Evolutionary conservation across 1,140 invertebrate genomes (phyloP).

Genomic region (Leptestheria dahalacensis): DNA sequence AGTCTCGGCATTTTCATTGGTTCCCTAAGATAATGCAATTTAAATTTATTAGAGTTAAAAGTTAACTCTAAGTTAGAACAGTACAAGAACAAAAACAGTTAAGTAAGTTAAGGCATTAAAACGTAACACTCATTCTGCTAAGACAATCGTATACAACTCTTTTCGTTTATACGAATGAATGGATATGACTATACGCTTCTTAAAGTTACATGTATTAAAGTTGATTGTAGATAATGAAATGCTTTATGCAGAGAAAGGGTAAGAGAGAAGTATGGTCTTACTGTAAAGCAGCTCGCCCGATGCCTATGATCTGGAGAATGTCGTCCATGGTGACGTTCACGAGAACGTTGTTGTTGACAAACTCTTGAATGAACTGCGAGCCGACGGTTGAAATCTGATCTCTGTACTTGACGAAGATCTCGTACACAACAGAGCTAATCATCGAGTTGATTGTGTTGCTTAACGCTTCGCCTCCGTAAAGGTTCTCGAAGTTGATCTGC

Average conservation of each 20-base stretch:
- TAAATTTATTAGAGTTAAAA: neutral
- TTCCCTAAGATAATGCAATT: neutral
- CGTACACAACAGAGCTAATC: neutral
- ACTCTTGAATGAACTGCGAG: neutral
- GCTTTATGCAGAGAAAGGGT: neutral
- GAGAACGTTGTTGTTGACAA: conserved; percentile 4
- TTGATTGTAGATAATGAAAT: no score
- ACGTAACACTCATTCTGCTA: no score
- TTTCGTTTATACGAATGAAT: no score
- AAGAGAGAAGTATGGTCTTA: conserved; percentile 1
- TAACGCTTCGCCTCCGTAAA: neutral
- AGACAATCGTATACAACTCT: no score
- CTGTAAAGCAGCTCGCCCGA: neutral
- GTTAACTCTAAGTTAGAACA: no score
- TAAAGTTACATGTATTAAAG: no score
- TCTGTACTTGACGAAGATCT: neutral
- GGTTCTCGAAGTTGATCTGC: conserved; percentile 11
- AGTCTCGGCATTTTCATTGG: neutral
- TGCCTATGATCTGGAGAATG: neutral
- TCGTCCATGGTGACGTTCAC: neutral
- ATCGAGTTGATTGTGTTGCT: conserved; percentile 3
- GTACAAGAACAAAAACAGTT: no score
- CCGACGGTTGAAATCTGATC: neutral
- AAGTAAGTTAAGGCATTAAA: no score
- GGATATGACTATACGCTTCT: no score